Base-by-base conservation (phyloP, 2,888 invertebrate genomes). In the Zonitis immaculata region DNA sequence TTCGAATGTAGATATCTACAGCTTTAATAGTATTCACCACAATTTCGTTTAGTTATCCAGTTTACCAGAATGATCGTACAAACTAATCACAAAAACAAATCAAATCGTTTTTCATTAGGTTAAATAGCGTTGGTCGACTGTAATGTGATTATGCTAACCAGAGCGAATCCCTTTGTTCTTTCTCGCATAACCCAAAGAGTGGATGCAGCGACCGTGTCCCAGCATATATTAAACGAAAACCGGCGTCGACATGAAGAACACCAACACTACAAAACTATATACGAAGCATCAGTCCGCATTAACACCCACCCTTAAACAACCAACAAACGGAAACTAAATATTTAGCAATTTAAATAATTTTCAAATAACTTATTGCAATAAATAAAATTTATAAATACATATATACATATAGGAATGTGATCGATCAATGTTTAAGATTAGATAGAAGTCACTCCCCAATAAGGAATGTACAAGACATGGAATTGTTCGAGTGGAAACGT, bases 91-190 rank as follows among this genome's bases (percentile, higher is more conserved):
- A 47, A 49, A 49, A 43, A 45, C 42, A 43, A 32, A 39, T 46
- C 25, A 35, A 44, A 18, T 20, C 39, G 45, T 52, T 52, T 52
- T 49, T 47, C 49, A 51, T n/a, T 39, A 3, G 16, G 18, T 39
- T n/a, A 32, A 8, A 35, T 26, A 30, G 30, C 32, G 47, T 42
- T 56, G 56, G 56, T 46, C 52, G 7, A 49, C 47, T 49, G 56
- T 59, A 60, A 60, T 56, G 53, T 56, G 57, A 60, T 60, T 60
- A 60, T 57, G 57, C 52, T 53, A 56, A 60, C 59, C 57, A 56
- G 57, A 56, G 53, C 57, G 57, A 53, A 54, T 60, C 56, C 59
- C 53, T 57, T 57, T 60, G 59, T 60, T 56, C 57, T 55, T 54
- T 51, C 56, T 52, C 53, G 56, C 16, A 47, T 47, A 42, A 49